These are phyloP conservation scores for Apoda limacodes DNA, from an alignment of 2,888 invertebrate genomes.

Conservation along the genomic window DNA sequence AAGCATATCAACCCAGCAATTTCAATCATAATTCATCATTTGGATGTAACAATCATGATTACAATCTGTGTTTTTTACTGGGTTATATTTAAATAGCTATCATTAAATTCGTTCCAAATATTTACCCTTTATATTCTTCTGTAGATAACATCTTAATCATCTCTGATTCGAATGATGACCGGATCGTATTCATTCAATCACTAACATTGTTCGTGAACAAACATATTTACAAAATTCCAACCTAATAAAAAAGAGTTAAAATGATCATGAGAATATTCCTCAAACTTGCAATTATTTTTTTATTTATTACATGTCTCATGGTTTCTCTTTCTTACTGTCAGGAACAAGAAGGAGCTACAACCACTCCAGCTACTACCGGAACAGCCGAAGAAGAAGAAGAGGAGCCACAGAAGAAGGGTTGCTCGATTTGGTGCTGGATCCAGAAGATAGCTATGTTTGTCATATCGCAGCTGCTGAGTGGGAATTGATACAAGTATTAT, in stretches of 20 bases:
- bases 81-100: too few relatives aligned
- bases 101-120: too few relatives aligned
- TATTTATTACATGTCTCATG: constrained; percentile 25
- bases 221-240: not conserved
- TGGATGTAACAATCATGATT: too few relatives aligned
- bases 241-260: not conserved
- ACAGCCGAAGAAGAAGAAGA: constrained; percentile 53
- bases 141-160: too few relatives aligned
- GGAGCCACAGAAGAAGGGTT: constrained; percentile 42
- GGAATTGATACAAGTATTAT: too few relatives aligned
- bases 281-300: constrained; percentile 29
- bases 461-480: constrained; percentile 56
- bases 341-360: constrained; percentile 40
- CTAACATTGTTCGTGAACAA: constrained; percentile 13
- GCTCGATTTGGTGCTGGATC: constrained; percentile 67
- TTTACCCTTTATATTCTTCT: too few relatives aligned
- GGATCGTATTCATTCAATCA: constrained; percentile 8
- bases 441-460: constrained; percentile 64
- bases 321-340: constrained; percentile 35
- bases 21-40: too few relatives aligned
- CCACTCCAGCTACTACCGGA: constrained; percentile 29
- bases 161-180: too few relatives aligned
- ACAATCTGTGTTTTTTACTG: too few relatives aligned
- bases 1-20: too few relatives aligned
- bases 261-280: constrained; percentile 24